A percentile compares a stretch with the other conserved stretches of the same genome.
Evolutionary conservation across 2,113 vertebrate genomes (phyloP).

Genomic region (Istiophorus platypterus): DNA sequence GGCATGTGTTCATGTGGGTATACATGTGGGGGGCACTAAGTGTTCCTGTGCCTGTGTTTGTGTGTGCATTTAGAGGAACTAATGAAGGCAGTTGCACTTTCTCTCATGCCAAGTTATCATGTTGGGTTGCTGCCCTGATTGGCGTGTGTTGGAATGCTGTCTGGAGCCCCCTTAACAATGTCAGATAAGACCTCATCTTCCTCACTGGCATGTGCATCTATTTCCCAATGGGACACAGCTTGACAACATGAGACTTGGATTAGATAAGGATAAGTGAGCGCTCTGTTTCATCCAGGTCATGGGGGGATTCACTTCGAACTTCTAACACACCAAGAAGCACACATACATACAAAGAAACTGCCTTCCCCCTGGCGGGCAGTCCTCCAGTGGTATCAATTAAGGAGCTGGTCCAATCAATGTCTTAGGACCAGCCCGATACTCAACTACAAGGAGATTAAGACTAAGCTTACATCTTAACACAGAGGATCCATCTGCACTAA

Average conservation of each 20-base stretch:
- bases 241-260: slow-evolving; percentile 71
- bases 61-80: slow-evolving; percentile 15
- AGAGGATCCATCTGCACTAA: slow-evolving; percentile 51
- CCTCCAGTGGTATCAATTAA: slow-evolving; percentile 81
- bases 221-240: slow-evolving; percentile 48
- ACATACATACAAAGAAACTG: slow-evolving; percentile 39
- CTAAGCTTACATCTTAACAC: slow-evolving; percentile 75
- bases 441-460: slow-evolving; percentile 79
- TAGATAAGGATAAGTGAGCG: slow-evolving; percentile 77
- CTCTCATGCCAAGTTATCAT: slow-evolving; percentile 44
- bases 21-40: neutral
- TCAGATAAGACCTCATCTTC: slow-evolving; percentile 56
- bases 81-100: slow-evolving; percentile 52
- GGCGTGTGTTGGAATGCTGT: slow-evolving; percentile 32
- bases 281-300: slow-evolving; percentile 72
- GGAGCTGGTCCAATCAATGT: slow-evolving; percentile 76
- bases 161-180: slow-evolving; percentile 63
- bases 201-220: slow-evolving; percentile 40
- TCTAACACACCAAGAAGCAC: slow-evolving; percentile 50
- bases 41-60: neutral
- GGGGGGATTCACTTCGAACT: slow-evolving; percentile 64
- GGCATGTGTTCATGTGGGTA: slow-evolving; percentile 23
- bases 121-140: slow-evolving; percentile 33
- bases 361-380: slow-evolving; percentile 44
- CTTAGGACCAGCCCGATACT: slow-evolving; percentile 69